Conservation (phyloP, 2,888 invertebrate species). For the Lacanobia wlatinum region DNA sequence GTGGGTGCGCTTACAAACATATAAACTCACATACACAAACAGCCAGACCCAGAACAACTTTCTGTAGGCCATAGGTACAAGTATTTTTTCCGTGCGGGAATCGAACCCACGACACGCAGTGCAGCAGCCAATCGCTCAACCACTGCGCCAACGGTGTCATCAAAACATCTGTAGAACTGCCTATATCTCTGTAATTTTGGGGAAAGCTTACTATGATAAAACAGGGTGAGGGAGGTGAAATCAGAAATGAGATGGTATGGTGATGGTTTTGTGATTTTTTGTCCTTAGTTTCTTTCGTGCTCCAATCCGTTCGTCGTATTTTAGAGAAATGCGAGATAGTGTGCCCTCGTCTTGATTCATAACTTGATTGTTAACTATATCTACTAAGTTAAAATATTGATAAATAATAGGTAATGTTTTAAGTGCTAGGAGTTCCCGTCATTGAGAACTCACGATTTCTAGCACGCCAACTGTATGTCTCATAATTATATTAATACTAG, state of each 20-base stretch:
- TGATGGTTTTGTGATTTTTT: constrained; percentile 3
- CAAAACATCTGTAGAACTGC: no score
- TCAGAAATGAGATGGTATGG: not conserved
- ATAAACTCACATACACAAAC: no score
- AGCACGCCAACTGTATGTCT: no score
- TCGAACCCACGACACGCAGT: no score
- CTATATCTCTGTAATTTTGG: not conserved
- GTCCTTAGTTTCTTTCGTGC: constrained; percentile 10
- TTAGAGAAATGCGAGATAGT: constrained; percentile 10
- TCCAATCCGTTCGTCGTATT: not conserved
- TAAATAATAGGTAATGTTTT: not conserved
- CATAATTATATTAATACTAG: no score
- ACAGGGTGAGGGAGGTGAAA: not conserved
- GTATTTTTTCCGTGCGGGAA: no score
- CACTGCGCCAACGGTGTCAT: no score
- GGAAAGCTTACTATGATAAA: not conserved
- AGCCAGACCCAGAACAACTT: no score
- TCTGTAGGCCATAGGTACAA: no score
- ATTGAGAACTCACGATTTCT: not conserved
- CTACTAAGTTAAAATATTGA: not conserved
- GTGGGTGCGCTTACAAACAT: no score
- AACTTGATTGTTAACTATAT: not conserved
- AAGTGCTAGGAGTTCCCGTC: not conserved
- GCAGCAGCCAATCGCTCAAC: no score
- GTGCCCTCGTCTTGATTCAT: constrained; percentile 33